Percentiles rank a stretch among this genome's conserved stretches.
phyloP scores from a whole-genome alignment of 2,888 invertebrate species.

The Escarpia spicata region DNA sequence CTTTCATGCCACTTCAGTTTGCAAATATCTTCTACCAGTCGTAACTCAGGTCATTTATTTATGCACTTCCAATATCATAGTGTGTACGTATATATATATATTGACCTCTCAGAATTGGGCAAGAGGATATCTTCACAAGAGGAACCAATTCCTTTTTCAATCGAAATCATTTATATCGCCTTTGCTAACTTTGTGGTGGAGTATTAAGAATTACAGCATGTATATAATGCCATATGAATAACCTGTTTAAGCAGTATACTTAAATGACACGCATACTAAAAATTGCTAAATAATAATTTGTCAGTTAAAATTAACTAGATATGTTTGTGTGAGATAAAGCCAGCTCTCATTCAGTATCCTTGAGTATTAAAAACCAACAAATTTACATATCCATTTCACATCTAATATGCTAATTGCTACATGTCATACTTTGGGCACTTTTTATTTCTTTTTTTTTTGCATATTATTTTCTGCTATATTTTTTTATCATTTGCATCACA shows the following conservation, averaged over 20 bases:
- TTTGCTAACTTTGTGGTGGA: too few species aligned
- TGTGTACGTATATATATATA: background rate
- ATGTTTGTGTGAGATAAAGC: too few species aligned
- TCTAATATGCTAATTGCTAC: too few species aligned
- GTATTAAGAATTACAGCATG: too few species aligned
- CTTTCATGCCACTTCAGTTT: background rate
- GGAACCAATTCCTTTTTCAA: background rate
- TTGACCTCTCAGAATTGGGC: background rate
- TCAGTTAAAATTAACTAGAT: too few species aligned
- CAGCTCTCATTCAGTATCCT: too few species aligned
- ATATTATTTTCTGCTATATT: background rate
- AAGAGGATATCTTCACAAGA: background rate
- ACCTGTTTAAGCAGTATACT: too few species aligned
- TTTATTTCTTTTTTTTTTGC: background rate
- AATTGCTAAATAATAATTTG: too few species aligned
- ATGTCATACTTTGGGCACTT: background rate
- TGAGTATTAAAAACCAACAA: too few species aligned
- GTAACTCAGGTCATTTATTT: background rate
- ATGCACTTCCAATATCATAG: background rate
- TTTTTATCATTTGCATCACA: background rate
- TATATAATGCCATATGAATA: too few species aligned
- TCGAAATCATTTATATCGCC: background rate
- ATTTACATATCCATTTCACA: too few species aligned
- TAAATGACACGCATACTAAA: too few species aligned
- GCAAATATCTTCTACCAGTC: background rate